Evolutionary conservation across 35 echinoderm and acorn worm genomes (phyloP).

Genomic region (Anneissia japonica): DNA sequence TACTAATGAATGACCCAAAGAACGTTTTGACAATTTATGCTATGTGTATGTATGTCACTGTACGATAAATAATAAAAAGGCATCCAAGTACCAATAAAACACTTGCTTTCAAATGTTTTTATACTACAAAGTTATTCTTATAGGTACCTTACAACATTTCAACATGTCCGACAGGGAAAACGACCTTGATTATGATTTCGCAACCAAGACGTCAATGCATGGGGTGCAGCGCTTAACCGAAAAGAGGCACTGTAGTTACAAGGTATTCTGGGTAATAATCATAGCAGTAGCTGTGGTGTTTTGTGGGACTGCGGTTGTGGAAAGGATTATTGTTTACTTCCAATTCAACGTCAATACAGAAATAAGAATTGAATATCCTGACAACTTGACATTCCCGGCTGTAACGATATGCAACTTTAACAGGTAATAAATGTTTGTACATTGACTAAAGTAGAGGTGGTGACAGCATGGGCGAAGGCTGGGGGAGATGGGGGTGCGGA

Average conservation of each 20-base stretch:
- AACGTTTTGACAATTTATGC: no score
- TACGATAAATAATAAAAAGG: no score
- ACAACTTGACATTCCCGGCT: not conserved
- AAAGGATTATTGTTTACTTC: not conserved
- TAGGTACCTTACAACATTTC: no score
- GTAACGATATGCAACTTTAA: not conserved
- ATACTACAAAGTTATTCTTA: no score
- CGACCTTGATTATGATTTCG: not conserved
- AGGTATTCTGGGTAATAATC: not conserved
- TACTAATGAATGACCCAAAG: no score
- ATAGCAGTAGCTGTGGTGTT: not conserved
- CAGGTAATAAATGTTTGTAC: no score
- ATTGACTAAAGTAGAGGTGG: no score
- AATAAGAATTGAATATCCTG: not conserved
- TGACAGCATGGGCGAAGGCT: no score
- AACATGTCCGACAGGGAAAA: not conserved
- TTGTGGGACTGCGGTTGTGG: not conserved
- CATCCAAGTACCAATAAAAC: no score
- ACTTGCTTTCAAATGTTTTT: no score
- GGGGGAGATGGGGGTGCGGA: no score
- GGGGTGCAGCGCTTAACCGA: not conserved
- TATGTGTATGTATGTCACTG: no score
- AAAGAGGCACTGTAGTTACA: not conserved
- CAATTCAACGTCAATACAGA: not conserved
- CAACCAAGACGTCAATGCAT: not conserved